phyloP scores from a whole-genome alignment of 2,888 invertebrate species.

The Harpalus rufipes region DNA sequence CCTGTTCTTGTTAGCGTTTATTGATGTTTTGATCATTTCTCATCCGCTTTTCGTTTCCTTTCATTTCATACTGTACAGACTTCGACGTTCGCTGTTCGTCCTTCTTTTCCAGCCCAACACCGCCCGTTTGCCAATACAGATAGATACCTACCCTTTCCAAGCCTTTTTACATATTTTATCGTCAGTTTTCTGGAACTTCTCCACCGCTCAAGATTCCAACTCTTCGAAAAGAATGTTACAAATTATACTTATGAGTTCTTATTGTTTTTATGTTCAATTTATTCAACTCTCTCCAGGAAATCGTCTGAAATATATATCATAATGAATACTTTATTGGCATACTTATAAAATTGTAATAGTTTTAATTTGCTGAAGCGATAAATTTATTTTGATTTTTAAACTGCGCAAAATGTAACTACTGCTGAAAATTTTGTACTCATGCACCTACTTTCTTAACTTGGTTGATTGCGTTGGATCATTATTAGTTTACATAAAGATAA shows the following conservation, averaged over 20 bases:
- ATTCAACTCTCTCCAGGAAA: background rate
- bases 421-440: too few species aligned
- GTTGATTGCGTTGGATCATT: too few species aligned
- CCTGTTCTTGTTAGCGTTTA: conserved; percentile 61
- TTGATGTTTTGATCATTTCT: conserved; percentile 66
- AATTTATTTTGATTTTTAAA: too few species aligned
- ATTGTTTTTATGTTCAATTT: background rate
- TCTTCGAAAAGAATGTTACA: conserved; percentile 10
- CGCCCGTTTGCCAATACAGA: conserved; percentile 33
- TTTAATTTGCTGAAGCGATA: too few species aligned
- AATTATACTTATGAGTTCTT: conserved; percentile 17
- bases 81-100: too few species aligned
- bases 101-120: background rate
- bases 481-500: too few species aligned
- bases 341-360: too few species aligned
- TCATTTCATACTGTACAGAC: conserved; percentile 14
- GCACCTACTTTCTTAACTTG: too few species aligned
- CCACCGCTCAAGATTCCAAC: background rate
- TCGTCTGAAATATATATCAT: background rate
- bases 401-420: too few species aligned
- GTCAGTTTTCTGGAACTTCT: conserved; percentile 28
- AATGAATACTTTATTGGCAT: too few species aligned
- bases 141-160: conserved; percentile 19
- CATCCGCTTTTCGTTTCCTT: conserved; percentile 58
- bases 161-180: conserved; percentile 55